These are phyloP conservation scores for Engystomops pustulosus DNA, from an alignment of 2,113 vertebrate genomes.

Conservation along the genomic window DNA sequence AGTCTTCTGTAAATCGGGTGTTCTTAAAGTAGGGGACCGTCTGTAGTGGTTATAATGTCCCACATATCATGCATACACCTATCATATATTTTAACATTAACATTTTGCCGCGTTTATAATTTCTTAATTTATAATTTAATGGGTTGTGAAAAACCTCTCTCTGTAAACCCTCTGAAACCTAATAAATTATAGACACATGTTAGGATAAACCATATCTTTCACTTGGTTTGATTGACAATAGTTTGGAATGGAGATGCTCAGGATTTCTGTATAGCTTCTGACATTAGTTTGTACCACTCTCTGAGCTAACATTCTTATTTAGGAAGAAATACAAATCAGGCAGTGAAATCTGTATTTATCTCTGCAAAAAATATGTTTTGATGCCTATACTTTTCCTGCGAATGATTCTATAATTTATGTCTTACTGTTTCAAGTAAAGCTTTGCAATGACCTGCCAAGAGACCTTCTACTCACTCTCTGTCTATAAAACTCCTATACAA, in stretches of 20 bases:
- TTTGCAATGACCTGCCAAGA: slow-evolving; percentile 1
- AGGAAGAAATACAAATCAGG: background rate
- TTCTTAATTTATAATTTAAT: no score
- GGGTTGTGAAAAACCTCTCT: no score
- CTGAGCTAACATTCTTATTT: background rate
- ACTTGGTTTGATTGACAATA: background rate
- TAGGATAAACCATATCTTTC: no score
- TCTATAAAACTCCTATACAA: background rate
- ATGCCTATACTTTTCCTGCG: background rate
- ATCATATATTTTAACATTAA: no score
- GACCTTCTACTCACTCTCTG: background rate
- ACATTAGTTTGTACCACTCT: background rate
- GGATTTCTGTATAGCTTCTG: background rate
- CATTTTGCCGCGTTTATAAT: no score
- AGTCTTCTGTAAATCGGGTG: no score
- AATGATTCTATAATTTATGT: slow-evolving; percentile 14
- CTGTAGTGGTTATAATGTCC: no score
- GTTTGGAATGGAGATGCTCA: background rate
- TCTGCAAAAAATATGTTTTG: background rate
- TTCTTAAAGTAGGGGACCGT: no score
- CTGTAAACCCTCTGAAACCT: no score
- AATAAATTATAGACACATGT: no score
- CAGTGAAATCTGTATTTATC: slow-evolving; percentile 3
- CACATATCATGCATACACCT: no score
- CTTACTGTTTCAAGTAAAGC: slow-evolving; percentile 20